Conservation (phyloP, 2,888 invertebrate genomes). For the Allygus modestus region DNA sequence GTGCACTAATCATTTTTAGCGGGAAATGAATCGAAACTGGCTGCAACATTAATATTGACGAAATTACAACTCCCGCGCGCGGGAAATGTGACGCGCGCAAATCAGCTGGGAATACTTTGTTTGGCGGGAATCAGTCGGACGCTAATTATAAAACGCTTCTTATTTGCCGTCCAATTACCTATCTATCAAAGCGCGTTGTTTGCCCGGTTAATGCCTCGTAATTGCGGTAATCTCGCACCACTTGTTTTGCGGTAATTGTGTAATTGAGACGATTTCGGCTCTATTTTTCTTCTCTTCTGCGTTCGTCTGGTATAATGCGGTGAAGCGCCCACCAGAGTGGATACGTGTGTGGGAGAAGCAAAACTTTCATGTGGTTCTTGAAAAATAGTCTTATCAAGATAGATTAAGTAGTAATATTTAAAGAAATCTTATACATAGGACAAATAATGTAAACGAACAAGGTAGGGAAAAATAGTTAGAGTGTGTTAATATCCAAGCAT, state of each 20-base stretch:
- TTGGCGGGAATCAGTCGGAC: constrained; percentile 29
- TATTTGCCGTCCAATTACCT: constrained; percentile 52
- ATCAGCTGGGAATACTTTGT: constrained; percentile 45
- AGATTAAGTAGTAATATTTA: no score
- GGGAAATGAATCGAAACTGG: constrained; percentile 25
- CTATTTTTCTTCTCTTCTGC: not conserved
- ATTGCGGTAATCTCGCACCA: constrained; percentile 42
- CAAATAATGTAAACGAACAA: no score
- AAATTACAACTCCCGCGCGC: constrained; percentile 29
- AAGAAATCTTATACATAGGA: no score
- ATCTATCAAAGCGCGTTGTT: constrained; percentile 46
- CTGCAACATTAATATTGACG: constrained; percentile 54
- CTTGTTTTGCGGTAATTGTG: constrained; percentile 48
- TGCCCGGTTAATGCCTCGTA: constrained; percentile 25
- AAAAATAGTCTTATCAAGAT: no score
- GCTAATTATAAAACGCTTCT: constrained; percentile 53
- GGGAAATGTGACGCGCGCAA: constrained; percentile 48
- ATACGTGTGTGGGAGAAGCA: not conserved
- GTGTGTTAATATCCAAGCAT: no score
- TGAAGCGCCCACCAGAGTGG: constrained; percentile 13
- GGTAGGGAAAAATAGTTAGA: no score
- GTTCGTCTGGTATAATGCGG: constrained; percentile 15
- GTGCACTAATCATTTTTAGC: constrained; percentile 46
- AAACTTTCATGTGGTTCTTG: no score
- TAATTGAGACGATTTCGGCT: constrained; percentile 21